Evolutionary conservation across 92 coral and sea anemone genomes (phyloP).

Genomic region (Epizoanthus rinbou): DNA sequence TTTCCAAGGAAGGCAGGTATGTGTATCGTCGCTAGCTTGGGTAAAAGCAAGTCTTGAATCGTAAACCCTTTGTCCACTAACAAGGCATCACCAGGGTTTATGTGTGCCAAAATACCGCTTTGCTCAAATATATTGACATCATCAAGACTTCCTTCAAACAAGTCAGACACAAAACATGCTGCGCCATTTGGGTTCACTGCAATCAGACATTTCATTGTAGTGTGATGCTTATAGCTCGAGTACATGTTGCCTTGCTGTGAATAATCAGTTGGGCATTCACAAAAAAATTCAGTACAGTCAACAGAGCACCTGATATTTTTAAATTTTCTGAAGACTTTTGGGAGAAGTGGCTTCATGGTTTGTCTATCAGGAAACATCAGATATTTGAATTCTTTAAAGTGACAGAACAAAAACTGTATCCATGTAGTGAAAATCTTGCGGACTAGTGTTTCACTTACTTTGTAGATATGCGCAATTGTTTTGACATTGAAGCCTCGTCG

Average conservation of each 20-base stretch:
- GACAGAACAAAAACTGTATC: not conserved
- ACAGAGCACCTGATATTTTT: constrained; percentile 23
- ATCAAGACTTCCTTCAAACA: not conserved
- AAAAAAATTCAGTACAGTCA: constrained; percentile 27
- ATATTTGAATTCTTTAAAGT: not conserved
- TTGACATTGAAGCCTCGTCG: not conserved
- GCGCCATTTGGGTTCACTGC: constrained; percentile 26
- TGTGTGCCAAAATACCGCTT: constrained; percentile 16
- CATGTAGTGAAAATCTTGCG: not conserved
- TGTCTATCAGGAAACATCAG: not conserved
- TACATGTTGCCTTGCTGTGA: constrained; percentile 27
- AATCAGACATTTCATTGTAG: constrained; percentile 17
- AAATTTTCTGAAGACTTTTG: constrained; percentile 19
- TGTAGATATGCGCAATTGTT: not conserved
- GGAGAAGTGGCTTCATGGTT: not conserved
- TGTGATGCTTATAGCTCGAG: not conserved
- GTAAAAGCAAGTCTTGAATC: constrained; percentile 16
- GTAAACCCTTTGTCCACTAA: constrained; percentile 42
- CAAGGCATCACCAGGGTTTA: not conserved
- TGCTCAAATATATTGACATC: constrained; percentile 23
- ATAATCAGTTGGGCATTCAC: constrained; percentile 1
- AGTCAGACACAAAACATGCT: constrained; percentile 20
- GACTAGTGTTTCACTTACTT: not conserved
- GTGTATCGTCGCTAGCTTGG: constrained; percentile 27
- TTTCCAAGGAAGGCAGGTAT: constrained; percentile 36